These are phyloP conservation scores for Tetrao urogallus DNA, from an alignment of 2,113 vertebrate genomes.

Conservation along the genomic window DNA sequence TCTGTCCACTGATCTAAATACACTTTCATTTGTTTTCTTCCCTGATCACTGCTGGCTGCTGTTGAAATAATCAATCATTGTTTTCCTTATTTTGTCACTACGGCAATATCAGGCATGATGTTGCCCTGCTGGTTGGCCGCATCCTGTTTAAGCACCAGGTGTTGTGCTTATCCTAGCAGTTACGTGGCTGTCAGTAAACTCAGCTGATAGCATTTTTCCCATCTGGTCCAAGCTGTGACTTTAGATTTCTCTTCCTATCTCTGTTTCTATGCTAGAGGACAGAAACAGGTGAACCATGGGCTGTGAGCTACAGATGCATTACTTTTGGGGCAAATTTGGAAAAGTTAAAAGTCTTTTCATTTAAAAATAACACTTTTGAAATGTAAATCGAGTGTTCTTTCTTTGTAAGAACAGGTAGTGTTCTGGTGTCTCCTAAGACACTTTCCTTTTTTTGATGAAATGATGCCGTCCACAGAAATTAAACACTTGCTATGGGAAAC, in stretches of 20 bases:
- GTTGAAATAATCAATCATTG: background rate
- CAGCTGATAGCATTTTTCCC: background rate
- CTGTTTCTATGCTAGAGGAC: background rate
- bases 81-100: slow-evolving; percentile 1
- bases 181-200: background rate
- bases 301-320: background rate
- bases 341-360: background rate
- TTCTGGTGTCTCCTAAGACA: background rate
- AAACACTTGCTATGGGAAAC: background rate
- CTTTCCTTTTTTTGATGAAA: background rate
- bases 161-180: background rate
- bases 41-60: background rate
- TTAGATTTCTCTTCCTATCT: background rate
- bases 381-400: background rate
- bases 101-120: background rate
- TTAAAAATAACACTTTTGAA: accelerated
- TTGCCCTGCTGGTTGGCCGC: background rate
- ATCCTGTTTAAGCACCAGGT: background rate
- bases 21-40: background rate
- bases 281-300: background rate
- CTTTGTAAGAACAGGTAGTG: background rate
- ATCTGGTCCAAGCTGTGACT: slow-evolving; percentile 10
- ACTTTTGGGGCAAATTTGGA: background rate
- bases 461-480: background rate
- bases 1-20: background rate